These are phyloP conservation scores for Numida meleagris DNA, from an alignment of 2,113 vertebrate species.

Conservation along the genomic window DNA sequence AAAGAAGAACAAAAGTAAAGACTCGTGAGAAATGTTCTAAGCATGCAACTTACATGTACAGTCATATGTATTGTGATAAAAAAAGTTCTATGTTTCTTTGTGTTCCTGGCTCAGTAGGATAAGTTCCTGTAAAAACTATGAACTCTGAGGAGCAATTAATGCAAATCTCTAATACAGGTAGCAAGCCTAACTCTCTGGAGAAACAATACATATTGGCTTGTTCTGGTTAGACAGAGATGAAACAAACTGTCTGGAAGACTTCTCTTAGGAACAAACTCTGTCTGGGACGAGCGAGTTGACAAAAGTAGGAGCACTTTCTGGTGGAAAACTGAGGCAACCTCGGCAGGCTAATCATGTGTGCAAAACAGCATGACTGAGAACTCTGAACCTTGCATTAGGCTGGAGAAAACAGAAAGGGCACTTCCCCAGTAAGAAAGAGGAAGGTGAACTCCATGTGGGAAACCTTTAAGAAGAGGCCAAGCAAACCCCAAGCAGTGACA, in stretches of 20 bases:
- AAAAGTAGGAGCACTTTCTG: neutral
- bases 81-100: neutral
- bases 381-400: neutral
- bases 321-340: neutral
- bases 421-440: neutral
- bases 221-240: neutral
- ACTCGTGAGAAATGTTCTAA: neutral
- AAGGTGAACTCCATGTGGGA: neutral
- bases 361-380: neutral
- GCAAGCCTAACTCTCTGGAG: neutral
- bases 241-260: neutral
- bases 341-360: neutral
- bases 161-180: constrained; percentile 19
- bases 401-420: neutral
- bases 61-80: neutral
- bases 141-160: constrained; percentile 20
- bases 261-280: neutral
- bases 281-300: neutral
- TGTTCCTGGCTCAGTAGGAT: neutral
- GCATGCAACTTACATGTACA: neutral
- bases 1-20: neutral
- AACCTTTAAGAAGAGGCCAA: neutral
- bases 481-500: neutral
- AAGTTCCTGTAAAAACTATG: neutral
- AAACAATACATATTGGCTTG: neutral